Percentiles rank a stretch among this genome's conserved stretches.
Evolutionary conservation across 2,888 invertebrate genomes (phyloP).

Genomic region (Oegoconia quadripuncta): DNA sequence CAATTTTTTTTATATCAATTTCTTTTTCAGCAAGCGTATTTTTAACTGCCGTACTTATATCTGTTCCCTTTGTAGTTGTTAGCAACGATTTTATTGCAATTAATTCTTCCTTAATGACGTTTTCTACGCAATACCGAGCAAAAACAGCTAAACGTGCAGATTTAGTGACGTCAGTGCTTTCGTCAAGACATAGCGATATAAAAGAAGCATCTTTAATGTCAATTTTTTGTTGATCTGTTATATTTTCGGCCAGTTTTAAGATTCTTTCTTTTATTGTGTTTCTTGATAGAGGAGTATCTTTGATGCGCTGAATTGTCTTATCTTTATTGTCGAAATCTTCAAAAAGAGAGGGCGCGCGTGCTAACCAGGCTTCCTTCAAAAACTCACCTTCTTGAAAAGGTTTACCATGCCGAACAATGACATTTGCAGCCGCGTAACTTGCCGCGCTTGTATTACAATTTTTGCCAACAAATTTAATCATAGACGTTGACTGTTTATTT

Average conservation of each 20-base stretch:
- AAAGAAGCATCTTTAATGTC: constrained; percentile 15
- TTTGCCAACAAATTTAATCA: constrained; percentile 18
- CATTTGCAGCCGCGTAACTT: constrained; percentile 23
- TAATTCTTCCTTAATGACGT: constrained; percentile 22
- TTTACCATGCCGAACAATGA: constrained; percentile 13
- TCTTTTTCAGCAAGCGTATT: constrained; percentile 19
- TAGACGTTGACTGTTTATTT: constrained; percentile 23
- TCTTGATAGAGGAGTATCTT: constrained; percentile 23
- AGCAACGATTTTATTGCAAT: constrained; percentile 20
- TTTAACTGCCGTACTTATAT: constrained; percentile 19
- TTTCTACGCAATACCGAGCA: constrained; percentile 20
- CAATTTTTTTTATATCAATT: constrained; percentile 19
- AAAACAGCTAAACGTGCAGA: constrained; percentile 23
- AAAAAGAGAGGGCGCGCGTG: constrained; percentile 23
- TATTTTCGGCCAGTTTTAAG: constrained; percentile 17
- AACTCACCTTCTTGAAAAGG: constrained; percentile 22
- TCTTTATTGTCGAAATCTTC: constrained; percentile 22
- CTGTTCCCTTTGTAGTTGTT: constrained; percentile 21
- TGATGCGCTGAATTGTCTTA: constrained; percentile 23
- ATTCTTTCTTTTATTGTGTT: constrained; percentile 19
- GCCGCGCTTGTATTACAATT: constrained; percentile 22
- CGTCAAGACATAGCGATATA: constrained; percentile 18
- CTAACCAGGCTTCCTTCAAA: constrained; percentile 23
- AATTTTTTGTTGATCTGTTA: constrained; percentile 17
- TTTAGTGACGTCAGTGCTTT: constrained; percentile 23